A percentile compares a stretch with the other conserved stretches of the same genome.
Conservation (phyloP, 2,113 vertebrate species). For the Lepus timidus region DNA sequence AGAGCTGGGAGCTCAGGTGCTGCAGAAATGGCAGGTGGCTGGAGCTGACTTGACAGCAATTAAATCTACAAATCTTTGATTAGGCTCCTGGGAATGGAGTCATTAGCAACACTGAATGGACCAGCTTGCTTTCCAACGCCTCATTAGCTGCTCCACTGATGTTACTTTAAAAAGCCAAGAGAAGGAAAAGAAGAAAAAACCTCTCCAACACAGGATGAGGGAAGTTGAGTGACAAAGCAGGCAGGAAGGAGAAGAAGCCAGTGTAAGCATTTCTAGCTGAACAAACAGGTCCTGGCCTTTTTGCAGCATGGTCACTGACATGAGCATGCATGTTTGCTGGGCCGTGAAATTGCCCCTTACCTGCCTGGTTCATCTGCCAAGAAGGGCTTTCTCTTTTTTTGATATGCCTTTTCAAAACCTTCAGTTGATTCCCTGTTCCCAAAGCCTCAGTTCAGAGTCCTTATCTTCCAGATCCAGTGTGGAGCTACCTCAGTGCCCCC, state of each 20-base stretch:
- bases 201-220: slow-evolving; percentile 80
- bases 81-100: slow-evolving; percentile 93
- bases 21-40: slow-evolving; percentile 93
- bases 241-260: slow-evolving; percentile 66
- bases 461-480: not conserved
- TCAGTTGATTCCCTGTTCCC: not conserved
- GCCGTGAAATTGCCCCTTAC: slow-evolving; percentile 50
- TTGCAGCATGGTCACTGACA: slow-evolving; percentile 64
- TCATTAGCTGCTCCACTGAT: slow-evolving; percentile 89
- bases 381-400: not conserved
- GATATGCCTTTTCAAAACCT: not conserved
- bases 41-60: slow-evolving; percentile 95
- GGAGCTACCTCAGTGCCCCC: not conserved
- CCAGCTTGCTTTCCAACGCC: slow-evolving; percentile 90
- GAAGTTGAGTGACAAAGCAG: slow-evolving; percentile 76
- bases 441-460: not conserved
- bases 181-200: slow-evolving; percentile 40
- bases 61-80: slow-evolving; percentile 97
- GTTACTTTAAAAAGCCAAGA: slow-evolving; percentile 87
- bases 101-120: slow-evolving; percentile 91
- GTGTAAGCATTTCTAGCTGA: slow-evolving; percentile 83
- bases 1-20: slow-evolving; percentile 91
- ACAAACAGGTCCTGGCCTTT: slow-evolving; percentile 80
- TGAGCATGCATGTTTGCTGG: slow-evolving; percentile 67
- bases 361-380: slow-evolving; percentile 43